Conservation (phyloP, 2,797 vertebrate genomes). For the Octomys mimax region DNA sequence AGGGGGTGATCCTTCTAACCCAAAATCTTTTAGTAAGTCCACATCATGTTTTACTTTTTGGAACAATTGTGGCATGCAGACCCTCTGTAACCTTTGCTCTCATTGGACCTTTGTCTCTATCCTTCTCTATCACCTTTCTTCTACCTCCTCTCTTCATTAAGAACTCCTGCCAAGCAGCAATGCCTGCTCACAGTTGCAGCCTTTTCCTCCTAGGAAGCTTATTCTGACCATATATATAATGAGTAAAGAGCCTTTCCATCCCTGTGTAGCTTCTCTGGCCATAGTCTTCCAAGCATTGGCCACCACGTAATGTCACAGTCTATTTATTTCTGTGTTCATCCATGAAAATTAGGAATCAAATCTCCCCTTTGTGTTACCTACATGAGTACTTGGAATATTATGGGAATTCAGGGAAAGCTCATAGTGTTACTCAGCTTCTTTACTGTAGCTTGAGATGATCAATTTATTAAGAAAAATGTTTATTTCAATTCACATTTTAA, state of each 20-base stretch:
- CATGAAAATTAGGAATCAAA: not conserved
- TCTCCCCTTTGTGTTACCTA: not conserved
- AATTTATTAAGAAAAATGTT: not conserved
- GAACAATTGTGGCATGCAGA: not conserved
- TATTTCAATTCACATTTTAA: not conserved
- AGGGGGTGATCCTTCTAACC: not conserved
- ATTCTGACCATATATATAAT: not conserved
- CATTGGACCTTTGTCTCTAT: not conserved
- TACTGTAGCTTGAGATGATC: not conserved
- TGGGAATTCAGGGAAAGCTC: not conserved
- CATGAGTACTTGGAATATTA: not conserved
- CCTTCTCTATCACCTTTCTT: not conserved
- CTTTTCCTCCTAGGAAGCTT: not conserved
- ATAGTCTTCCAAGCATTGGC: not conserved
- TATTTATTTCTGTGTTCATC: not conserved
- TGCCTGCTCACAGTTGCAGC: not conserved
- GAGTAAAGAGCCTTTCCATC: not conserved
- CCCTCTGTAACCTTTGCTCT: not conserved
- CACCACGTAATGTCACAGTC: not conserved
- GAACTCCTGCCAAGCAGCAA: not conserved
- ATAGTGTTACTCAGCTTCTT: not conserved
- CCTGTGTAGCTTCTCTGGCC: not conserved
- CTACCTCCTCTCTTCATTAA: not conserved
- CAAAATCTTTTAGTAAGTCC: not conserved
- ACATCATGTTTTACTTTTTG: not conserved